Conservation (phyloP, 2,888 invertebrate species). For the Acrobasis repandana region DNA sequence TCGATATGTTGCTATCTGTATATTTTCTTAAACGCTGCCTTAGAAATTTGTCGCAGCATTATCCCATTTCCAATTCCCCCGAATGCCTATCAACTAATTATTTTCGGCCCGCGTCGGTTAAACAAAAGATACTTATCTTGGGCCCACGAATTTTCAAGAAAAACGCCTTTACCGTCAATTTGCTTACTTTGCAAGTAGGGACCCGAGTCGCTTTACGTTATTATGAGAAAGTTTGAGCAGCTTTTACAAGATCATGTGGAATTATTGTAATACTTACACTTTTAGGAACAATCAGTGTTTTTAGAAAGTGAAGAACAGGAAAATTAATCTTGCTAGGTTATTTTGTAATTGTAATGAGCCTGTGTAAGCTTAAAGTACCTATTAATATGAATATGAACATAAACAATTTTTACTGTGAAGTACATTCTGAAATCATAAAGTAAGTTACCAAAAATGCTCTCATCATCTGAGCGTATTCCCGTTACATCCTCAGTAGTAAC, state of each 20-base stretch:
- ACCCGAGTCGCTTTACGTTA: conserved; percentile 15
- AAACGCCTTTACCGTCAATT: conserved; percentile 9
- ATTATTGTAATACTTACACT: neutral
- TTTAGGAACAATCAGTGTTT: too few species aligned
- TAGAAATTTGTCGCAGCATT: neutral
- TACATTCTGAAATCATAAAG: too few species aligned
- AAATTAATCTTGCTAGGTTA: too few species aligned
- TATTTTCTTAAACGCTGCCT: neutral
- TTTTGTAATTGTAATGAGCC: too few species aligned
- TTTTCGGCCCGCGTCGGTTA: conserved; percentile 17
- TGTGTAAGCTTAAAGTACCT: too few species aligned
- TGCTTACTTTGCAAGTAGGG: conserved; percentile 23
- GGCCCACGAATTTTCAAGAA: conserved; percentile 19
- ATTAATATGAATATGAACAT: too few species aligned
- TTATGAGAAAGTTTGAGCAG: conserved; percentile 20
- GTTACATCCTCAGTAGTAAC: too few species aligned
- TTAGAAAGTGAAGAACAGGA: too few species aligned
- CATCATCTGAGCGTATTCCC: too few species aligned
- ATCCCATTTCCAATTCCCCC: conserved; percentile 6
- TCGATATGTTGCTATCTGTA: neutral
- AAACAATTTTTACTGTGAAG: too few species aligned
- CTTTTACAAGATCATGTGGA: conserved; percentile 4
- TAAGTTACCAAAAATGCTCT: too few species aligned
- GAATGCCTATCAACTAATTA: conserved; percentile 21
- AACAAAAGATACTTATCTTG: conserved; percentile 24